These are phyloP conservation scores for Hexactinellida sp. DNA, from an alignment of 37 sponge, comb jelly and placozoan species.

Conservation along the genomic window DNA sequence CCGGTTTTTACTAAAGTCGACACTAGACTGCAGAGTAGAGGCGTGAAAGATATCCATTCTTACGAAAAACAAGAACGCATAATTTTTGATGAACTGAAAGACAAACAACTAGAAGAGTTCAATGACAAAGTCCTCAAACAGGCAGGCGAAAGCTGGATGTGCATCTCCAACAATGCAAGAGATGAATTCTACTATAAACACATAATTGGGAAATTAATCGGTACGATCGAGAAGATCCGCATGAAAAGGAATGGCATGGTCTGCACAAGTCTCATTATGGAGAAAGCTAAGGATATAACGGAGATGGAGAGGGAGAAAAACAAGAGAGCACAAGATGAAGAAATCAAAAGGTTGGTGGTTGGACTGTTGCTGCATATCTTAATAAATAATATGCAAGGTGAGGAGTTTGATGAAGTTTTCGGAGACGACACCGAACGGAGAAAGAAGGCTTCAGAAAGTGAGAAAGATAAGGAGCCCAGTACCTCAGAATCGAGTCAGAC, in stretches of 20 bases:
- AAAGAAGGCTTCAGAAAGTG: not conserved
- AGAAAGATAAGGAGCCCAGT: not conserved
- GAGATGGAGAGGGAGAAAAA: not conserved
- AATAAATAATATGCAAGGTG: not conserved
- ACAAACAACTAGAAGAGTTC: not conserved
- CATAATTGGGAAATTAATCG: not conserved
- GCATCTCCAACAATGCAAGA: not conserved
- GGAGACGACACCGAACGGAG: not conserved
- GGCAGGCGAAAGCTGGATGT: not conserved
- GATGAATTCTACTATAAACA: not conserved
- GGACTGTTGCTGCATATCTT: not conserved
- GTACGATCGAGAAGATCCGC: not conserved
- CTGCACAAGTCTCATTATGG: not conserved
- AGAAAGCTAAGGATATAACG: not conserved
- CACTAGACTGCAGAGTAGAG: not conserved
- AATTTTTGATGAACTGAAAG: not conserved
- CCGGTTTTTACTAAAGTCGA: not conserved
- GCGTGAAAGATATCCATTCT: not conserved
- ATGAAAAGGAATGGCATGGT: not conserved
- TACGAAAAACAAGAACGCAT: slow-evolving; percentile 2
- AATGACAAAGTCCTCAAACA: not conserved
- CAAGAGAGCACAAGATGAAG: not conserved
- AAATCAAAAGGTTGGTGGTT: not conserved
- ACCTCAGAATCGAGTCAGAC: not conserved
- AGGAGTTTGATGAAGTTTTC: not conserved